Conservation (phyloP, 1,140 invertebrate species). For the Macrobrachium rosenbergii region DNA sequence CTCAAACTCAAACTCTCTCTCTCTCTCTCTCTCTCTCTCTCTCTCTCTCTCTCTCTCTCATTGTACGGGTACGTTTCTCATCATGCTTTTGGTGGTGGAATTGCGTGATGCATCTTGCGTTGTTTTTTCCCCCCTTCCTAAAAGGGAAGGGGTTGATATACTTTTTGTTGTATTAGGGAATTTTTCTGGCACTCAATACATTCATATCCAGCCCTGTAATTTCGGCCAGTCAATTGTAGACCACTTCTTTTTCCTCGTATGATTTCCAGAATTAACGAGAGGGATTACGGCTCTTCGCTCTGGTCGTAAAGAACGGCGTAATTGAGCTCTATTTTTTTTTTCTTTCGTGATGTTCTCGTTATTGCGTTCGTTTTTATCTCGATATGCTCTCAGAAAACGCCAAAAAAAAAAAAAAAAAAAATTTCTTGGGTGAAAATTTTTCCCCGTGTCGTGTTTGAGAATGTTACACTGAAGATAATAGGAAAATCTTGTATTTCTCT, state of each 20-base stretch:
- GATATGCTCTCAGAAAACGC: no score
- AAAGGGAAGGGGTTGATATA: neutral
- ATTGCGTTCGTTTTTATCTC: neutral
- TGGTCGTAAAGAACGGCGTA: conserved; percentile 30
- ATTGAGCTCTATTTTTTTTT: neutral
- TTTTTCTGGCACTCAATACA: conserved; percentile 44
- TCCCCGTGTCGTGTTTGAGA: no score
- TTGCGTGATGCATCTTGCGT: neutral
- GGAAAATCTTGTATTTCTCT: no score
- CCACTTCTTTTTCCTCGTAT: conserved; percentile 17
- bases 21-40: conserved; percentile 20
- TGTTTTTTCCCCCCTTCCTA: no score
- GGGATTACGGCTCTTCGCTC: conserved; percentile 20
- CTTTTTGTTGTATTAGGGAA: neutral
- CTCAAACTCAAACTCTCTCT: neutral
- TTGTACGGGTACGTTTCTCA: neutral
- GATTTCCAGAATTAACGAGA: conserved; percentile 55
- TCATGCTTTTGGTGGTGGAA: neutral
- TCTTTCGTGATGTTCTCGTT: conserved; percentile 1
- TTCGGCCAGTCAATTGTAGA: conserved; percentile 22
- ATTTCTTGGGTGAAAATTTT: no score
- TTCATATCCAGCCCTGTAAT: conserved; percentile 42
- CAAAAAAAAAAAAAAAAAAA: no score
- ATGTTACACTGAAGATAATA: no score
- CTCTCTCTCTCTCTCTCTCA: conserved; percentile 32